Evolutionary conservation across 2,113 vertebrate genomes (phyloP), one percentile per base, ranked within the genome.

Genomic region (Dasyornis broadbenti): DNA sequence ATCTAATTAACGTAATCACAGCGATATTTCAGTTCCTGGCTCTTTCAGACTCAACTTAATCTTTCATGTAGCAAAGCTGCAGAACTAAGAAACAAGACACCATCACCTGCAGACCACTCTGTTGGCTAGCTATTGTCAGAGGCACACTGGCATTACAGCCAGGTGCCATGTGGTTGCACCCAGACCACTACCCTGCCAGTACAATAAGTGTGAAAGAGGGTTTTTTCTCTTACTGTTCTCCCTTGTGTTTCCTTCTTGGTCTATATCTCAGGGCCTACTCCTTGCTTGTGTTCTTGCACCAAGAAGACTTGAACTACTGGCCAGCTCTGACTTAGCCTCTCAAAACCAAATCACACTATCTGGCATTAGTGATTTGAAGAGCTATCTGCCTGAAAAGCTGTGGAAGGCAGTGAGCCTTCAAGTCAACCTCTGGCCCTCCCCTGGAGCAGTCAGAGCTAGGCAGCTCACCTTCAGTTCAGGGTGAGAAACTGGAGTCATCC

Each of bases 71-170:
- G 15, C 8, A 3, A 14, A 47, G 47, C 23, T 86, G 66, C 42
- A 47, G 50, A 40, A 40, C 12, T 70, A 23, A 54, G 30, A 12
- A 45, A 2, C 35, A 21, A 44, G 6, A 10, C 13, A 6, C 17
- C 21, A 13, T 47, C 9, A 22, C 17, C 28, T 47, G 9, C 44
- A 70, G 40, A 19, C 17, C 0, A 1, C 8, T 17, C 40, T 37
- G 11, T 9, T 27, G 27, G 26, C 26, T 50, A 17, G 35, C 40
- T 52, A 8, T 18, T 13, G 7, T 18, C 44, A 50, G 39, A 69
- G 18, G 27, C 28, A 39, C 2, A 3, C 23, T 6, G 2, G 11
- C 31, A 7, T 26, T 35, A 18, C 0, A 0, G 28, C 19, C n/a
- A 40, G 18, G 7, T 39, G 56, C 50, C 20, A 12, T 19, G 39